phyloP scores from a whole-genome alignment of 2,797 vertebrate genomes.

The Oryzias dopingdopingensis region DNA sequence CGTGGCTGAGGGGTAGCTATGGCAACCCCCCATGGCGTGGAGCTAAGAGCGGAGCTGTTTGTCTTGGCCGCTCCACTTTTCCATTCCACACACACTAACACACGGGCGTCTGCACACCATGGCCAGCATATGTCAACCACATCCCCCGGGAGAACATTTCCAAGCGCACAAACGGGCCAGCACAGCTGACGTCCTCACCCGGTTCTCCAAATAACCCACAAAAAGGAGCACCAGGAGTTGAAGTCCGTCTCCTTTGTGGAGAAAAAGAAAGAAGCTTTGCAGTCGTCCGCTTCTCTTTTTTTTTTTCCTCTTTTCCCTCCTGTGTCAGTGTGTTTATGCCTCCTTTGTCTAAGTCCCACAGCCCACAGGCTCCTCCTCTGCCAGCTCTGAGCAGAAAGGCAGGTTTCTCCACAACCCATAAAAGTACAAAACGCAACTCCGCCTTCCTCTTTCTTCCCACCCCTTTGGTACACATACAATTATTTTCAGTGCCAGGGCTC shows the following conservation, averaged over 20 bases:
- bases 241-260: conserved; percentile 11
- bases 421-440: conserved; percentile 62
- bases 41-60: conserved; percentile 65
- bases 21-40: conserved; percentile 77
- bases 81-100: conserved; percentile 66
- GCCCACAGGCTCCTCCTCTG: conserved; percentile 72
- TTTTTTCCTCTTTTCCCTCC: conserved; percentile 22
- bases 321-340: conserved; percentile 65
- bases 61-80: conserved; percentile 60
- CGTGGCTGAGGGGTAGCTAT: conserved; percentile 74
- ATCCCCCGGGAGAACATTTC: conserved; percentile 32
- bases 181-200: conserved; percentile 22
- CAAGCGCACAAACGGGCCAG: conserved; percentile 35
- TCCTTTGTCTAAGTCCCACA: conserved; percentile 74
- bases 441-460: conserved; percentile 53
- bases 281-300: conserved; percentile 35
- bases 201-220: not conserved
- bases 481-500: no score
- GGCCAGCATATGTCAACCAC: conserved; percentile 26
- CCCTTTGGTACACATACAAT: conserved; percentile 14
- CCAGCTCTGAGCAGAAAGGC: conserved; percentile 63
- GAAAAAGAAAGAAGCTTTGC: conserved; percentile 21
- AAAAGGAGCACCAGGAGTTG: conserved; percentile 29
- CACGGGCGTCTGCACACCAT: conserved; percentile 37
- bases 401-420: conserved; percentile 74